Conservation (phyloP, 2,113 vertebrate genomes). For the Hyaena hyaena region DNA sequence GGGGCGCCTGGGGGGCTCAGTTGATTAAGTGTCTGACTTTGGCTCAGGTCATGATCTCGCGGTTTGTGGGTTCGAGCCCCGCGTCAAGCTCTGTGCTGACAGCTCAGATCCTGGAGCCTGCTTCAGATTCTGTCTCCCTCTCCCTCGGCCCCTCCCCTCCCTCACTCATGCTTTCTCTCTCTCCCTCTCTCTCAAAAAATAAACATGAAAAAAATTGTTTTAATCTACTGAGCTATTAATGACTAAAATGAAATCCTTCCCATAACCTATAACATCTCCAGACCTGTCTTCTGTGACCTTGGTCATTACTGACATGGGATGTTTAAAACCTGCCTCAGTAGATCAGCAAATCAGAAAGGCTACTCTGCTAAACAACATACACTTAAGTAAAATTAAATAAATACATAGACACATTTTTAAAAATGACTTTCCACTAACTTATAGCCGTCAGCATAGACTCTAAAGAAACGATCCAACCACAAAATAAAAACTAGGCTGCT, state of each 20-base stretch:
- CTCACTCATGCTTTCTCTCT: too few species aligned
- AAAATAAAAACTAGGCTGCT: neutral
- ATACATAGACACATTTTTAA: neutral
- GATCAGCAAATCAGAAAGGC: neutral
- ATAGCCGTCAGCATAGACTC: neutral
- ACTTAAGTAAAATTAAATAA: constrained; percentile 11
- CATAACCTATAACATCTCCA: neutral
- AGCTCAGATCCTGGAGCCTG: too few species aligned
- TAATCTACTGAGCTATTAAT: neutral
- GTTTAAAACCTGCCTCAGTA: neutral
- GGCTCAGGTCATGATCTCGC: too few species aligned
- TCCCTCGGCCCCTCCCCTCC: too few species aligned
- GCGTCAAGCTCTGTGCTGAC: too few species aligned
- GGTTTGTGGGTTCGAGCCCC: too few species aligned
- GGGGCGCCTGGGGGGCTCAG: too few species aligned
- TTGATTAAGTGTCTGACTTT: too few species aligned
- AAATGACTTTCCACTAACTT: neutral
- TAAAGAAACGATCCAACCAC: neutral
- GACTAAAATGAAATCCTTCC: neutral
- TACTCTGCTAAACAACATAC: neutral
- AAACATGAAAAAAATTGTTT: too few species aligned
- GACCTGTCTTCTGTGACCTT: neutral
- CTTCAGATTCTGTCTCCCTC: too few species aligned
- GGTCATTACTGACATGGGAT: neutral
- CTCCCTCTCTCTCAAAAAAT: too few species aligned